phyloP scores from a whole-genome alignment of 2,113 vertebrate species.

The Tupaia tana region DNA sequence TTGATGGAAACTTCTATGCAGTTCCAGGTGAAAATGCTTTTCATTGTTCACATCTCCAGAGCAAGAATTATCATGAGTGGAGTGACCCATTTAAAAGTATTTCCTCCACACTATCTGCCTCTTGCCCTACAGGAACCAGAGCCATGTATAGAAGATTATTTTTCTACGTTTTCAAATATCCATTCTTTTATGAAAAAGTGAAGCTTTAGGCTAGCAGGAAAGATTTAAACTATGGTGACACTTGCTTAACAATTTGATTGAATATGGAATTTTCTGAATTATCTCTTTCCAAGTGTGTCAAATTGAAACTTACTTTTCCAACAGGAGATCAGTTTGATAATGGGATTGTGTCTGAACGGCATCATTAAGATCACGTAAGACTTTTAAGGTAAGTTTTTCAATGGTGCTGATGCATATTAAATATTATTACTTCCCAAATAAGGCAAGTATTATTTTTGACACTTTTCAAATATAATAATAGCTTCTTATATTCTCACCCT shows the following conservation, averaged over 20 bases:
- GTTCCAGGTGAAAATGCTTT: not conserved
- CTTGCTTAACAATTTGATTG: not conserved
- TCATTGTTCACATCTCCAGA: not conserved
- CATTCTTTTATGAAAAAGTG: not conserved
- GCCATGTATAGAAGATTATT: not conserved
- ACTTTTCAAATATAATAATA: not conserved
- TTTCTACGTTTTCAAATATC: not conserved
- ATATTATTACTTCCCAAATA: not conserved
- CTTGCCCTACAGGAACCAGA: not conserved
- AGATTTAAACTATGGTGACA: not conserved
- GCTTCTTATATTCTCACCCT: not conserved
- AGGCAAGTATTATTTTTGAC: not conserved
- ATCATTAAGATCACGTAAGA: not conserved
- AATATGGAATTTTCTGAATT: not conserved
- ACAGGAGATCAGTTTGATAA: not conserved
- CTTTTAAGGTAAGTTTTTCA: slow-evolving; percentile 31
- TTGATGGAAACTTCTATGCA: not conserved
- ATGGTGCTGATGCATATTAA: not conserved
- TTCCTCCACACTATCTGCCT: not conserved
- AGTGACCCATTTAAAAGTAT: not conserved
- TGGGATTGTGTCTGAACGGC: not conserved
- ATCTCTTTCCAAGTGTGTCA: not conserved
- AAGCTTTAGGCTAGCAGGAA: not conserved
- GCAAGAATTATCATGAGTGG: not conserved
- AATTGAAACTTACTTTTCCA: not conserved